phyloP scores from a whole-genome alignment of 2,888 invertebrate genomes.

The Baccha elongata region DNA sequence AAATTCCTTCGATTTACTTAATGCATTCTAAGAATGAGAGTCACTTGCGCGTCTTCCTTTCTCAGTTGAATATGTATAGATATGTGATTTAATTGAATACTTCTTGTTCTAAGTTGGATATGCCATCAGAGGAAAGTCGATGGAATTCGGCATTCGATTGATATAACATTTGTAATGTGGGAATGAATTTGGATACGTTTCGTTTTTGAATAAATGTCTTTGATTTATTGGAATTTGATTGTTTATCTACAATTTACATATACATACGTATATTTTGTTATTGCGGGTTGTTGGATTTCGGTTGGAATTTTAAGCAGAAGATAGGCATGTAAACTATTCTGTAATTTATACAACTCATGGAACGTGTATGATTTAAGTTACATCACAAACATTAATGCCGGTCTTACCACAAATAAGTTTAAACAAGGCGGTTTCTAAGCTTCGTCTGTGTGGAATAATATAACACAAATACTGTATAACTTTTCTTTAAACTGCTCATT shows the following conservation, averaged over 20 bases:
- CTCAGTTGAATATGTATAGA: background rate
- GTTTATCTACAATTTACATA: too few relatives aligned
- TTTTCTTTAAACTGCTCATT: too few relatives aligned
- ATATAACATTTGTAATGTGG: conserved; percentile 22
- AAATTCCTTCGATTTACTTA: conserved; percentile 81
- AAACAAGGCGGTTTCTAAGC: too few relatives aligned
- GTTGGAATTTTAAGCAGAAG: conserved; percentile 25
- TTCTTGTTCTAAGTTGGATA: conserved; percentile 40
- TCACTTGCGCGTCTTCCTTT: conserved; percentile 21
- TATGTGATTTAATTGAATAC: conserved; percentile 68
- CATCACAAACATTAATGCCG: too few relatives aligned
- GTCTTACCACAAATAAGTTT: too few relatives aligned
- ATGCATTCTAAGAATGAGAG: conserved; percentile 28
- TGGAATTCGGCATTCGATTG: conserved; percentile 59
- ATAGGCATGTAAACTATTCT: conserved; percentile 38
- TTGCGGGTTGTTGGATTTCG: too few relatives aligned
- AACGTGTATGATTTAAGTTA: background rate
- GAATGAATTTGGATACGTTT: conserved; percentile 38
- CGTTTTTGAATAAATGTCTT: conserved; percentile 54
- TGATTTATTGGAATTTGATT: conserved; percentile 70
- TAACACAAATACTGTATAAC: too few relatives aligned
- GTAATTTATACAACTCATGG: conserved; percentile 7
- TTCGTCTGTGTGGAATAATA: too few relatives aligned
- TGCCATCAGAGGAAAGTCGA: conserved; percentile 7
- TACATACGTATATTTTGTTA: background rate